Conservation (phyloP, 2,797 vertebrate genomes). For the Coreius guichenoti region DNA sequence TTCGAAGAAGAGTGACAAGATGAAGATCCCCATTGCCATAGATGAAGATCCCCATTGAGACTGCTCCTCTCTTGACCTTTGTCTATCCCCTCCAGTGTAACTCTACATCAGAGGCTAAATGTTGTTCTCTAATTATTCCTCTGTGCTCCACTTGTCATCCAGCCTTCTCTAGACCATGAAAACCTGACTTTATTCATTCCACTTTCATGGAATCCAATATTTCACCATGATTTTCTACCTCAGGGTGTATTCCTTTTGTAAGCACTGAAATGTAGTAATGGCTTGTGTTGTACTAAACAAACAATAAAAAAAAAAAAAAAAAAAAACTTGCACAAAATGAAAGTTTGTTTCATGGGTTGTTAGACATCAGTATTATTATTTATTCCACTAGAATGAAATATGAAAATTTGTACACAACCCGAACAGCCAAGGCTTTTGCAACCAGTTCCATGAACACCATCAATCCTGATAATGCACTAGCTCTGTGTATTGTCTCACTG, state of each 20-base stretch:
- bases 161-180: neutral
- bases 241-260: neutral
- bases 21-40: neutral
- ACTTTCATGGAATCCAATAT: neutral
- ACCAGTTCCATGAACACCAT: neutral
- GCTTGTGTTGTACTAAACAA: neutral
- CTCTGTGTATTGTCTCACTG: neutral
- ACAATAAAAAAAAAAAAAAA: neutral
- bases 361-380: neutral
- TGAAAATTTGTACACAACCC: neutral
- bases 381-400: neutral
- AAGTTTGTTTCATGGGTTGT: neutral
- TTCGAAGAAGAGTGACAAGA: neutral
- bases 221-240: neutral
- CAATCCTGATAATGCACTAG: neutral
- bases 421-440: neutral
- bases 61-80: slow-evolving; percentile 19
- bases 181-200: neutral
- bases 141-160: neutral
- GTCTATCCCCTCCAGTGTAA: neutral
- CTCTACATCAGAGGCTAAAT: slow-evolving; percentile 8
- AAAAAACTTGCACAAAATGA: neutral
- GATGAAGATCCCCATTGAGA: slow-evolving; percentile 13
- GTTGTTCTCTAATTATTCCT: slow-evolving; percentile 35
- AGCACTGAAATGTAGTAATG: neutral